phyloP scores from a whole-genome alignment of 2,888 invertebrate species.

The Lamellibrachia satsuma region DNA sequence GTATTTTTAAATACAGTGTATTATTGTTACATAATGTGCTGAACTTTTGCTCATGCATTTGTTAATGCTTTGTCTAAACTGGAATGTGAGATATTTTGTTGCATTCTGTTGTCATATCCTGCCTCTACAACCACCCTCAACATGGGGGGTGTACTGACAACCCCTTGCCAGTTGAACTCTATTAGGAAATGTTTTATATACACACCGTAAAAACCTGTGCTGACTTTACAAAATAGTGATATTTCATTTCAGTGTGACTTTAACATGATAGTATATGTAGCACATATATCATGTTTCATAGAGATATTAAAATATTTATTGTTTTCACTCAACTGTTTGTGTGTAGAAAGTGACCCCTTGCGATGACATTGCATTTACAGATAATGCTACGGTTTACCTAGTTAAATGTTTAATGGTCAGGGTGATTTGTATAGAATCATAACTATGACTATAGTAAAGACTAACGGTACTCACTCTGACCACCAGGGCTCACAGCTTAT shows the following conservation, averaged over 20 bases:
- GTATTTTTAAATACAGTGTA: neutral
- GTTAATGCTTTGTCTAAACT: neutral
- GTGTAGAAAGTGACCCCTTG: neutral
- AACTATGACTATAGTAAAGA: neutral
- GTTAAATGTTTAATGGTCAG: neutral
- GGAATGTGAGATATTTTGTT: neutral
- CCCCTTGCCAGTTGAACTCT: neutral
- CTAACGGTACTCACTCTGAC: neutral
- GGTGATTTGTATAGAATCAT: neutral
- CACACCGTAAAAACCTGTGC: neutral
- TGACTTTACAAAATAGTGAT: neutral
- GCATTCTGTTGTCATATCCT: neutral
- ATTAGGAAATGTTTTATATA: neutral
- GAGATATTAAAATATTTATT: slow-evolving; percentile 13
- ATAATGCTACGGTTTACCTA: neutral
- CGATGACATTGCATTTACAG: neutral
- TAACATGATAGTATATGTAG: neutral
- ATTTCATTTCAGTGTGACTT: neutral
- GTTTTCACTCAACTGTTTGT: neutral
- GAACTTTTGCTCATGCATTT: neutral
- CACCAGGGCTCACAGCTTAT: too few relatives aligned
- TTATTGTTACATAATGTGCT: neutral
- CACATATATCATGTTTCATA: neutral
- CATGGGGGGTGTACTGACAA: too few relatives aligned
- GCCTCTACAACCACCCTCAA: neutral